phyloP scores from a whole-genome alignment of 2,888 invertebrate species.

The Tetrapedia diversipes region DNA sequence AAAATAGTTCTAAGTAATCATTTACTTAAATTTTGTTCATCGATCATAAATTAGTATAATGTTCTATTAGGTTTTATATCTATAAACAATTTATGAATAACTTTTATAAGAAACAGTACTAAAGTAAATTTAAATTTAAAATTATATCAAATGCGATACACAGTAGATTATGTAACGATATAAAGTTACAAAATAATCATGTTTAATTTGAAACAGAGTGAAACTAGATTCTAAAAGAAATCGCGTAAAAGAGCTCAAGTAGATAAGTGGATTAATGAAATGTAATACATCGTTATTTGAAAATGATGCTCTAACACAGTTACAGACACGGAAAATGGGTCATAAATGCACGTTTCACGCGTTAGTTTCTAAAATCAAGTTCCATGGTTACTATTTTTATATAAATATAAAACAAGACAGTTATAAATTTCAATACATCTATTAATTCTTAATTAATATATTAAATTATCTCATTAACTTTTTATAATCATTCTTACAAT shows the following conservation, averaged over 20 bases:
- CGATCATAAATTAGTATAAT: not conserved
- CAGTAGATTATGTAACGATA: conserved; percentile 20
- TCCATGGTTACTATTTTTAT: conserved; percentile 3
- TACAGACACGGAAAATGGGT: conserved; percentile 23
- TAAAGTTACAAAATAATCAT: not conserved
- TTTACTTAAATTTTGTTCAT: not conserved
- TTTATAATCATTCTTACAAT: not conserved
- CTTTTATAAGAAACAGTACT: not conserved
- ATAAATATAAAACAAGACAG: not conserved
- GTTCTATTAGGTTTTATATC: not conserved
- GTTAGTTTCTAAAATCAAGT: conserved; percentile 38
- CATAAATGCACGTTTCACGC: conserved; percentile 10
- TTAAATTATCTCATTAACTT: not conserved
- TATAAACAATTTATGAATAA: not conserved
- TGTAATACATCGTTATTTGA: conserved; percentile 12
- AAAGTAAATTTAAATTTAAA: not conserved
- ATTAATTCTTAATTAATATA: not conserved
- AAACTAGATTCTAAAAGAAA: conserved; percentile 15
- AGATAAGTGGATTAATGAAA: conserved; percentile 30
- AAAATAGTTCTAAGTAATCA: too few species aligned
- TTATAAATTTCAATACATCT: not conserved
- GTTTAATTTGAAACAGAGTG: not conserved
- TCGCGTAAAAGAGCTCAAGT: not conserved
- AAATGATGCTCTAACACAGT: conserved; percentile 22
- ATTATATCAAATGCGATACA: not conserved